Percentiles rank a stretch among this genome's conserved stretches.
Conservation (phyloP, 2,113 vertebrate genomes). For the rat (Rattus norvegicus) region GRCr8 NC_086037.1:41721001-41721500, state of each 20-base stretch:
- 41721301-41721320: not conserved
- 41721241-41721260: not conserved
- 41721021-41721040: not conserved
- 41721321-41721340: not conserved
- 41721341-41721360: not conserved
- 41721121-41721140: conserved; percentile 85
- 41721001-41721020: not conserved
- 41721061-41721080: not conserved
- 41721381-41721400: too few species aligned
- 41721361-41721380: not conserved
- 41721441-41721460: not conserved
- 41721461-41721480: not conserved
- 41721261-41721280: accelerated
- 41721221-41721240: conserved; percentile 90
- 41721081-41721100: accelerated
- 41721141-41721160: conserved; percentile 91
- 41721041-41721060: not conserved
- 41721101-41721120: conserved; percentile 60
- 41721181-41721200: conserved; percentile 91
- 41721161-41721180: conserved; percentile 90
- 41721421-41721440: not conserved
- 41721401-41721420: not conserved
- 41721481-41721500: not conserved
- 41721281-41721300: not conserved
- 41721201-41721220: conserved; percentile 88